Percentiles rank a stretch among this genome's conserved stretches.
Conservation (phyloP, 1,140 invertebrate genomes). For the Venturia canescens region DNA sequence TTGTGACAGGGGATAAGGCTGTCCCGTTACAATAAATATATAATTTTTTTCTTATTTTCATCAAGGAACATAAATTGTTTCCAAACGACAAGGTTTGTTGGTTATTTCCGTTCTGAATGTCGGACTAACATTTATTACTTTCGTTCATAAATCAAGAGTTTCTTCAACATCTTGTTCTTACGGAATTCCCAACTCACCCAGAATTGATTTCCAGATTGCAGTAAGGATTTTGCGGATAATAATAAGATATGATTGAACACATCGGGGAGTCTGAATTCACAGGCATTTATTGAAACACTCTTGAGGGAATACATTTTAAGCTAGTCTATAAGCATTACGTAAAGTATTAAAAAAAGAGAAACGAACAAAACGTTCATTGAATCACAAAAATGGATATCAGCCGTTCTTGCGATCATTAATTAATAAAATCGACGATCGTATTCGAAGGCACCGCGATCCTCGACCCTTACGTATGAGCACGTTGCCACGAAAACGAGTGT, state of each 20-base stretch:
- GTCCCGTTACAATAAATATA: too few relatives aligned
- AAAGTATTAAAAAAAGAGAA: slow-evolving; percentile 62
- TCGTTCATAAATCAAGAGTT: too few relatives aligned
- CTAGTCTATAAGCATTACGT: slow-evolving; percentile 76
- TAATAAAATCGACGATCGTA: slow-evolving; percentile 63
- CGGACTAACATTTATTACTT: too few relatives aligned
- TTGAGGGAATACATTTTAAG: slow-evolving; percentile 72
- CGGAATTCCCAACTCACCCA: too few relatives aligned
- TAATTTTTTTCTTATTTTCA: too few relatives aligned
- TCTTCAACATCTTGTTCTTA: too few relatives aligned
- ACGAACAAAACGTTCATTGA: slow-evolving; percentile 70
- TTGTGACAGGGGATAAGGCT: too few relatives aligned
- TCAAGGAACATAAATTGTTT: too few relatives aligned
- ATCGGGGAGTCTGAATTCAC: slow-evolving; percentile 59
- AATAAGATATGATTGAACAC: background rate
- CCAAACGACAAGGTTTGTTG: too few relatives aligned
- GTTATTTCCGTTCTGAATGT: too few relatives aligned
- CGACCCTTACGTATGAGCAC: slow-evolving; percentile 75
- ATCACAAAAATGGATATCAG: slow-evolving; percentile 73
- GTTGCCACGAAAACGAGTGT: slow-evolving; percentile 70
- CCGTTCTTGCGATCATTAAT: slow-evolving; percentile 66
- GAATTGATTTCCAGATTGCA: too few relatives aligned
- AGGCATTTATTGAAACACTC: slow-evolving; percentile 76
- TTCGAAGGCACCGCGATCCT: slow-evolving; percentile 76
- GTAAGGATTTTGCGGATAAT: too few relatives aligned